Percentiles rank a stretch among this genome's conserved stretches.
Conservation (phyloP, 2,888 invertebrate genomes). For the Acanthosepion lycidas region DNA sequence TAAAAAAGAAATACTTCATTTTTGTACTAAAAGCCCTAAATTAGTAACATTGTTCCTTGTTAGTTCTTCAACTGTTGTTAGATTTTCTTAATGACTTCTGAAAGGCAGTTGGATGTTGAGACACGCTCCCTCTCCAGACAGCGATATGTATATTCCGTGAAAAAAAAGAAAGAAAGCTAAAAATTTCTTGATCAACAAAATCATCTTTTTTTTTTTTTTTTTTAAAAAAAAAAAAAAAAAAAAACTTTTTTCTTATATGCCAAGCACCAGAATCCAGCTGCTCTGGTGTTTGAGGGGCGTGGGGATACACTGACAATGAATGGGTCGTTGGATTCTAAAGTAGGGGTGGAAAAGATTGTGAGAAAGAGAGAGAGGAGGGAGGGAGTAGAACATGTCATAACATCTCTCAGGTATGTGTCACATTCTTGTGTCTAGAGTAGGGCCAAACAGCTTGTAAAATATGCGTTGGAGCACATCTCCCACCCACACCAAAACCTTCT, state of each 20-base stretch:
- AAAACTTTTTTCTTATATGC: not conserved
- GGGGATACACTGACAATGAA: not conserved
- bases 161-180: not conserved
- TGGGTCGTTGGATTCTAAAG: not conserved
- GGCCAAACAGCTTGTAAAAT: conserved; percentile 33
- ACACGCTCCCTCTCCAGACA: no score
- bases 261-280: not conserved
- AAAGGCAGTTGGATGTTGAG: no score
- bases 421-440: not conserved
- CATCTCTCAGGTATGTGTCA: conserved; percentile 14
- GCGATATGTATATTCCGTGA: no score
- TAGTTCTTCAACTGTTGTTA: no score
- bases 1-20: no score
- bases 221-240: not conserved
- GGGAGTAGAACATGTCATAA: not conserved
- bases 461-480: not conserved
- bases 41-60: no score
- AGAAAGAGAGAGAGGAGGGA: not conserved
- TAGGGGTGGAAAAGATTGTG: no score
- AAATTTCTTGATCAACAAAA: not conserved
- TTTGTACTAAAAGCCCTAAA: no score
- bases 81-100: no score
- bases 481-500: not conserved
- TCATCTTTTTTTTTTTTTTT: not conserved
- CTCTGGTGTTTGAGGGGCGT: not conserved